These are phyloP conservation scores for Cavia aperea DNA, from an alignment of 2,113 vertebrate genomes.

Conservation along the genomic window DNA sequence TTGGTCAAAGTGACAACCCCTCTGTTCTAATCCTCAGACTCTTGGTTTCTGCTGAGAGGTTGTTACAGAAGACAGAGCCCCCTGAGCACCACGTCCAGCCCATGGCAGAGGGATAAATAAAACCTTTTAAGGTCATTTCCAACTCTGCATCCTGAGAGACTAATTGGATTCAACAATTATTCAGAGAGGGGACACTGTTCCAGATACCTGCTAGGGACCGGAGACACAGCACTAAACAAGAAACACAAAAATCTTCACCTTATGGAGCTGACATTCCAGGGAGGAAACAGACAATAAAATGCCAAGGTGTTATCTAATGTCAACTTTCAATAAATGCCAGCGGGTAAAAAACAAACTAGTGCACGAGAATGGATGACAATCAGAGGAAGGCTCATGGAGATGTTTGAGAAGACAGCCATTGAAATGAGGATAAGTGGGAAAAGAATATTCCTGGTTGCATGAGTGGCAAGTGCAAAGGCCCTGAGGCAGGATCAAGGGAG, in stretches of 20 bases:
- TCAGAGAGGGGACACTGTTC: background rate
- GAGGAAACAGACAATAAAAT: background rate
- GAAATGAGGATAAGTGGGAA: background rate
- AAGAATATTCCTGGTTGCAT: background rate
- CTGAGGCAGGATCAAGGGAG: background rate
- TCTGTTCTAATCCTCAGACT: background rate
- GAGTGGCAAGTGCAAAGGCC: conserved; percentile 13
- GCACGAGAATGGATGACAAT: background rate
- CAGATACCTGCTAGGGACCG: background rate
- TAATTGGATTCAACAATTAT: background rate
- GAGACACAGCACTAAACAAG: background rate
- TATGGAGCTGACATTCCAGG: background rate
- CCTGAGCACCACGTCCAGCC: background rate
- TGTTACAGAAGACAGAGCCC: background rate
- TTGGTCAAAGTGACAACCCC: conserved; percentile 11
- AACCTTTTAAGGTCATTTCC: conserved; percentile 9
- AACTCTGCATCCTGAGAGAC: background rate
- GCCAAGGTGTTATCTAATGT: background rate
- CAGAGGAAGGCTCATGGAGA: background rate
- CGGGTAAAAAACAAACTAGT: background rate
- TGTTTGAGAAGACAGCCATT: background rate
- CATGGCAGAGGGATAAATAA: background rate
- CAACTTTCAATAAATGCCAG: background rate
- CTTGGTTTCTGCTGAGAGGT: conserved; percentile 25
- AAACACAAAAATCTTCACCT: background rate